A percentile compares a stretch with the other conserved stretches of the same genome.
phyloP scores from a whole-genome alignment of 1,140 invertebrate genomes.

The Procambarus clarkii region DNA sequence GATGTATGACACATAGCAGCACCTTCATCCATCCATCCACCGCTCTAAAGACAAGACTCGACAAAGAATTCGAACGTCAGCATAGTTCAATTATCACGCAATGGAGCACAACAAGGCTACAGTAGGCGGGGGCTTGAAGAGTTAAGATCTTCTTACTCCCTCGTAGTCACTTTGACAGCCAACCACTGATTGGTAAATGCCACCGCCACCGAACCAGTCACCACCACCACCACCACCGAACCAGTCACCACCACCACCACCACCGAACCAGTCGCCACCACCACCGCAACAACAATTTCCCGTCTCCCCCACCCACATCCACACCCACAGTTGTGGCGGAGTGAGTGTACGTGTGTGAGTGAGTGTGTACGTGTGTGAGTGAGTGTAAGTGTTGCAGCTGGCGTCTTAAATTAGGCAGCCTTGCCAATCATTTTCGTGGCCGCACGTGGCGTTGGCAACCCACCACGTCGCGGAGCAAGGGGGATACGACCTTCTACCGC shows the following conservation, averaged over 20 bases:
- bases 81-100: no score
- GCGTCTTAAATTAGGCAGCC: conserved; percentile 57
- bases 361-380: neutral
- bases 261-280: neutral
- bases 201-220: neutral
- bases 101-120: no score
- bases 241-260: neutral
- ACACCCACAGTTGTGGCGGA: neutral
- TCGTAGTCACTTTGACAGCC: neutral
- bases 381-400: conserved; percentile 32
- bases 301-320: neutral
- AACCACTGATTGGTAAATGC: neutral
- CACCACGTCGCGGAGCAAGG: neutral
- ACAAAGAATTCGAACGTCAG: no score
- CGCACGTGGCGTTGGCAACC: conserved; percentile 33
- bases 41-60: neutral
- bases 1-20: no score
- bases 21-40: neutral
- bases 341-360: neutral
- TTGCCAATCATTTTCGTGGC: conserved; percentile 53
- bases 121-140: no score
- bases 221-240: neutral
- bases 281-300: neutral
- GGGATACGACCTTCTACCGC: conserved; percentile 16
- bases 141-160: no score